phyloP scores from a whole-genome alignment of 2,797 vertebrate genomes.

The Euthynnus affinis region DNA sequence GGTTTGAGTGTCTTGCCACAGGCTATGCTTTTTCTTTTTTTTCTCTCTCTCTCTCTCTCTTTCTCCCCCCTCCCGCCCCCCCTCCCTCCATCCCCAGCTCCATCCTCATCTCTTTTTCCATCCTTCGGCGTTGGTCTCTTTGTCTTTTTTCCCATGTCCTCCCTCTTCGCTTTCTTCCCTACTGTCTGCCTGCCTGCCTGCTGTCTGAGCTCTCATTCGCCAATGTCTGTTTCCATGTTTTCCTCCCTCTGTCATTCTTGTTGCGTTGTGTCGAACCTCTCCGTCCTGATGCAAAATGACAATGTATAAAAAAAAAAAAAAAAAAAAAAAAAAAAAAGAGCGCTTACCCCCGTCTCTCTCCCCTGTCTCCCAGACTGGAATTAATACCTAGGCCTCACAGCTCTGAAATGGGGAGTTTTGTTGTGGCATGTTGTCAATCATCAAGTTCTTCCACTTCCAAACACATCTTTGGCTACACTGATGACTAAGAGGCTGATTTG shows the following conservation, averaged over 20 bases:
- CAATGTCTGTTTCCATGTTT: constrained; percentile 40
- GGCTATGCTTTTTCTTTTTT: constrained; percentile 49
- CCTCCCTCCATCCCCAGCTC: constrained; percentile 33
- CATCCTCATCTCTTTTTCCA: constrained; percentile 63
- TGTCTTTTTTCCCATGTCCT: constrained; percentile 55
- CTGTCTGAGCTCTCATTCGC: constrained; percentile 40
- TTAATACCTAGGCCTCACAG: constrained; percentile 64
- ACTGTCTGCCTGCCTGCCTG: constrained; percentile 27
- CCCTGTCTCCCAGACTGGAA: constrained; percentile 65
- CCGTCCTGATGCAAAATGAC: constrained; percentile 63
- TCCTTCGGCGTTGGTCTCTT: constrained; percentile 50
- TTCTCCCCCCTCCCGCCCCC: background rate
- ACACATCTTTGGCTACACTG: constrained; percentile 51
- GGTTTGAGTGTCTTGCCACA: constrained; percentile 75
- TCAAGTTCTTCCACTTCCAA: constrained; percentile 57
- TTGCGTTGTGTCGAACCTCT: constrained; percentile 31
- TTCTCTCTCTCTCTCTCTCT: no score
- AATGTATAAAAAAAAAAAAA: constrained; percentile 45
- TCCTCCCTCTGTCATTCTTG: constrained; percentile 40
- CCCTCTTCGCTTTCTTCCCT: constrained; percentile 38
- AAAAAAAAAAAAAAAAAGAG: constrained; percentile 5
- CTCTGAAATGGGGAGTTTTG: constrained; percentile 69
- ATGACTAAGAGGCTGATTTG: constrained; percentile 61
- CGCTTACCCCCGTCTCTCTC: constrained; percentile 19
- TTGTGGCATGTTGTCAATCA: constrained; percentile 80